Evolutionary conservation across 2,113 vertebrate species (phyloP), one percentile per base, ranked within the genome.

Genomic region (Sinocyclocheilus grahami): DNA sequence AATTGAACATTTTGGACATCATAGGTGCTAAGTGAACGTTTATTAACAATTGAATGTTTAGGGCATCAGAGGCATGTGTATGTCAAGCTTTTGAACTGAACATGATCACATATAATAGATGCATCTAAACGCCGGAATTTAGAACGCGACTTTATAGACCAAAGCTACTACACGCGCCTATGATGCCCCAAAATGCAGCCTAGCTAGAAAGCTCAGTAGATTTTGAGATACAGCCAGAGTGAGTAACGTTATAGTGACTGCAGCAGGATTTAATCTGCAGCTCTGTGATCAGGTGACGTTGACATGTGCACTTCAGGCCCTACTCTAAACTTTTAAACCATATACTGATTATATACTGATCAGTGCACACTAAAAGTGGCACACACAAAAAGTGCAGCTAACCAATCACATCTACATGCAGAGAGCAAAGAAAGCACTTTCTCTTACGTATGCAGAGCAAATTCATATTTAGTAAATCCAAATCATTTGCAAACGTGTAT

Each of bases 251-350:
- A 53, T 71, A 83, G 81, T 83, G 81, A 83, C 81, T 55, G 81
- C 65, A 83, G 81, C 65, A 72, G 81, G 55, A 83, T 55, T 83
- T 83, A 83, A 83, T 71, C 81, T 83, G 65, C 81, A 83, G 81
- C 81, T 69, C 65, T 55, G 27, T 39, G 81, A 83, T 83, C 88
- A 79, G 79, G 81, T 86, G 82, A 76, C 58, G 88, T 87, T 83
- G 88, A 89, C 88, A 86, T 89, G 88, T 87, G 85, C 88, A 85
- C 2, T 85, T 62, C 78, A 81, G 67, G 77, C 67, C 77, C 8
- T 30, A 30, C 30, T 55, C 62, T 33, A 42, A 42, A 42, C 77
- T 65, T 72, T 83, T 71, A 53, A 51, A 37, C 13, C 81, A 33
- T 3, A 46, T 10, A 58, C 53, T 11, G 27, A 8, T 8, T 27